These are phyloP conservation scores for Leucoraja erinaceus DNA, from an alignment of 2,113 vertebrate genomes.

Conservation along the genomic window DNA sequence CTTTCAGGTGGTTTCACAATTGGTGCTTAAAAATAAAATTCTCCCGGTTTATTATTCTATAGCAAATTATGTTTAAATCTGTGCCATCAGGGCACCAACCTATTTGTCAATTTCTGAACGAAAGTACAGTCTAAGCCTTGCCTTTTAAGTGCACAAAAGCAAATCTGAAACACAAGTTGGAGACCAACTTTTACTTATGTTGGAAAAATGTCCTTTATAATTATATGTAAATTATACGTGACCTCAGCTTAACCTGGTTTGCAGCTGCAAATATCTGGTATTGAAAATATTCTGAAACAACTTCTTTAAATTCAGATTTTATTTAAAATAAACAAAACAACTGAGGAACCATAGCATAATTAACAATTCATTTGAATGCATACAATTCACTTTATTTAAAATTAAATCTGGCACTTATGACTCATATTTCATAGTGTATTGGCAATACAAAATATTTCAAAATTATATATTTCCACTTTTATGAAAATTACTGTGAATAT, in stretches of 20 bases:
- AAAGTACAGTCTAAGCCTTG: not conserved
- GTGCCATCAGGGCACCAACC: not conserved
- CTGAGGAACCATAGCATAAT: not conserved
- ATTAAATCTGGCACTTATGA: conserved; percentile 17
- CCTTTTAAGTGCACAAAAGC: not conserved
- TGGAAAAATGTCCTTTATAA: not conserved
- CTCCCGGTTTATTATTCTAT: not conserved
- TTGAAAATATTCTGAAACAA: not conserved
- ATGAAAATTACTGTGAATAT: not conserved
- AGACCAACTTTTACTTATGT: not conserved
- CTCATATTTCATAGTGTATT: not conserved
- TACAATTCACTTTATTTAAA: not conserved
- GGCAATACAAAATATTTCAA: not conserved
- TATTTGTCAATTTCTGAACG: not conserved
- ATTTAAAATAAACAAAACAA: not conserved
- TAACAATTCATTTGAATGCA: not conserved
- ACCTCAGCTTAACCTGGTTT: conserved; percentile 1
- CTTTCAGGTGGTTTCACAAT: not conserved
- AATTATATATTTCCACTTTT: conserved; percentile 17
- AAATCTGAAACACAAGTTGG: not conserved
- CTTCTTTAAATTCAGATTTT: not conserved
- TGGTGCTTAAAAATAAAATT: not conserved
- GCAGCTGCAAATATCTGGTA: not conserved
- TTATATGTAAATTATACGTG: not conserved
- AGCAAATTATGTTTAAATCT: not conserved